Percentiles rank a stretch among this genome's conserved stretches.
These are phyloP conservation scores for Caenorhabditis drosophilae DNA, from an alignment of 2,888 invertebrate species.

Conservation along the genomic window DNA sequence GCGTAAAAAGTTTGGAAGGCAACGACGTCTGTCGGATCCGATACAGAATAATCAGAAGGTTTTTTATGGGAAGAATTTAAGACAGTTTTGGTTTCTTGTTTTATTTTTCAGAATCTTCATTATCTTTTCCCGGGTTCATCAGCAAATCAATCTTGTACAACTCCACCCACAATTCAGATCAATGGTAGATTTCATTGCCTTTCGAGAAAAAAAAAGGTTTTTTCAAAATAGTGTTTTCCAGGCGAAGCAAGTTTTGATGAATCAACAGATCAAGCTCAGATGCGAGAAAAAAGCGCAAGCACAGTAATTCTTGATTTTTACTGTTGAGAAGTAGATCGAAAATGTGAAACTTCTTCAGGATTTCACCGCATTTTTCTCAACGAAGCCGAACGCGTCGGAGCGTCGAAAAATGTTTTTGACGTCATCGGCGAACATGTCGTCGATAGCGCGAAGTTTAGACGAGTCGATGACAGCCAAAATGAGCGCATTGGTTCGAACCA, in stretches of 20 bases:
- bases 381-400: constrained; percentile 18
- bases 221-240: no score
- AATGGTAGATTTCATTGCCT: constrained; percentile 22
- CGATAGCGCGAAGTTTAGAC: constrained; percentile 30
- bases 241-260: constrained; percentile 32
- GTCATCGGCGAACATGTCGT: constrained; percentile 2
- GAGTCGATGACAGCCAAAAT: constrained; percentile 45
- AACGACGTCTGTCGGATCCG: constrained; percentile 32
- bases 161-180: constrained; percentile 42
- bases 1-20: constrained; percentile 24
- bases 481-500: constrained; percentile 47
- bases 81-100: no score
- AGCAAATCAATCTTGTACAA: constrained; percentile 10
- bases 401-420: constrained; percentile 27
- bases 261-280: constrained; percentile 15
- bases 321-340: no score
- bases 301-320: constrained; percentile 9
- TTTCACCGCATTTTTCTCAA: constrained; percentile 13
- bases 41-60: constrained; percentile 24
- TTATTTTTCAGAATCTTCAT: no score
- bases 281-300: constrained; percentile 32
- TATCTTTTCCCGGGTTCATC: neutral
- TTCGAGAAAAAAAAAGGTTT: no score
- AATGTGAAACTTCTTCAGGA: constrained; percentile 14
- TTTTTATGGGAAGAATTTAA: no score